These are phyloP conservation scores for Himantopus leucocephalus DNA, from an alignment of 2,113 vertebrate genomes.

Conservation along the genomic window DNA sequence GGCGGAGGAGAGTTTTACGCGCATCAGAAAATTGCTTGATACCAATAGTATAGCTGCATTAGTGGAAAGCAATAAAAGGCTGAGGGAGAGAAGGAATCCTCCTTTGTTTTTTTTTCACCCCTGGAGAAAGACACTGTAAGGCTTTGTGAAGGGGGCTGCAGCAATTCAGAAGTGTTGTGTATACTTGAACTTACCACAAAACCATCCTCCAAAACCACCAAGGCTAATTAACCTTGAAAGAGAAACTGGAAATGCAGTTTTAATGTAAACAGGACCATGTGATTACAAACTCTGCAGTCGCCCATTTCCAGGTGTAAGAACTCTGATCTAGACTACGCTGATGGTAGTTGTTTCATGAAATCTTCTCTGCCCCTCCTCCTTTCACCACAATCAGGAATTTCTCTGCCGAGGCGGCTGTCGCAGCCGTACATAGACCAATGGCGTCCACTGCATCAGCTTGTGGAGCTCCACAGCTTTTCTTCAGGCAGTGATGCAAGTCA, in stretches of 20 bases:
- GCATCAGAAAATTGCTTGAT: neutral
- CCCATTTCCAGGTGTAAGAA: neutral
- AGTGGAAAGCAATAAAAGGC: constrained; percentile 13
- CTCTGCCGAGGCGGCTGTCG: neutral
- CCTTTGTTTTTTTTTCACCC: neutral
- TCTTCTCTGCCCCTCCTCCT: neutral
- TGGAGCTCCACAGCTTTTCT: neutral
- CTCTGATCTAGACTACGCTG: neutral
- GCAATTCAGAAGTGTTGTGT: neutral
- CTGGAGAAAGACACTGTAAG: neutral
- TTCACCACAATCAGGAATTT: neutral
- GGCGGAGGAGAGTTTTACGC: neutral
- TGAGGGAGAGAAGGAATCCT: neutral
- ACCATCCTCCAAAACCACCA: neutral
- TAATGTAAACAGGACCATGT: neutral
- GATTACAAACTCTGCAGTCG: neutral
- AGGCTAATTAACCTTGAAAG: neutral
- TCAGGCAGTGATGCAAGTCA: neutral
- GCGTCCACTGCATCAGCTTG: neutral
- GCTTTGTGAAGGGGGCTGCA: neutral
- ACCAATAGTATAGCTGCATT: neutral
- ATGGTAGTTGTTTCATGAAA: neutral
- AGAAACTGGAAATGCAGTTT: neutral
- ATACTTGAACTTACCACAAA: neutral
- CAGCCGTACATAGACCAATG: fast-evolving